These are phyloP conservation scores for Agrilus mali DNA, from an alignment of 2,888 invertebrate species.

Conservation along the genomic window DNA sequence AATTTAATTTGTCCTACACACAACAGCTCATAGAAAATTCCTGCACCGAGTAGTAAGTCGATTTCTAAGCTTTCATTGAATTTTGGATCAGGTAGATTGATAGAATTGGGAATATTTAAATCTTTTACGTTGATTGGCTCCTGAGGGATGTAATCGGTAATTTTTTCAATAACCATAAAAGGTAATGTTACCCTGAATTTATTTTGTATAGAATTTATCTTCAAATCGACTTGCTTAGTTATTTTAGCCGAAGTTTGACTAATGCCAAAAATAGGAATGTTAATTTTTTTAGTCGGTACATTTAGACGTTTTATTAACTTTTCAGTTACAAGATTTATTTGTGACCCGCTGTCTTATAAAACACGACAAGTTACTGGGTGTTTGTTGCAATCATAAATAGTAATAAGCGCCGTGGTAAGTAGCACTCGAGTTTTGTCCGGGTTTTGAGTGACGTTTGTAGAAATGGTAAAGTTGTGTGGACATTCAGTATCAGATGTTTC, in stretches of 20 bases:
- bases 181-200: conserved; percentile 7
- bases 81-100: conserved; percentile 11
- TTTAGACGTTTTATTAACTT: too few species aligned
- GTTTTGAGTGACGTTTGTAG: too few species aligned
- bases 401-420: too few species aligned
- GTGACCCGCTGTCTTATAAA: too few species aligned
- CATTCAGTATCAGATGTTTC: too few species aligned
- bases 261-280: conserved; percentile 1
- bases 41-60: conserved; percentile 14
- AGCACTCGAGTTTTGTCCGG: too few species aligned
- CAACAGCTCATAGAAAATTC: conserved; percentile 7
- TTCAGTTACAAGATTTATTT: too few species aligned
- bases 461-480: too few species aligned
- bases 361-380: too few species aligned
- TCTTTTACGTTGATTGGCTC: too few species aligned
- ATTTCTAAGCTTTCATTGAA: conserved; percentile 10
- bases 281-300: neutral
- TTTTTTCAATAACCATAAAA: conserved; percentile 10
- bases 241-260: conserved; percentile 1
- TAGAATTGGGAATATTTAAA: neutral
- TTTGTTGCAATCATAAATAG: too few species aligned
- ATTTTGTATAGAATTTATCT: conserved; percentile 6
- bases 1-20: too few species aligned
- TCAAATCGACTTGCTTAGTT: neutral
- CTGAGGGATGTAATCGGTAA: conserved; percentile 9